A percentile compares a stretch with the other conserved stretches of the same genome.
These are phyloP conservation scores for Augiades crinisus DNA, from an alignment of 2,888 invertebrate species.

Conservation along the genomic window DNA sequence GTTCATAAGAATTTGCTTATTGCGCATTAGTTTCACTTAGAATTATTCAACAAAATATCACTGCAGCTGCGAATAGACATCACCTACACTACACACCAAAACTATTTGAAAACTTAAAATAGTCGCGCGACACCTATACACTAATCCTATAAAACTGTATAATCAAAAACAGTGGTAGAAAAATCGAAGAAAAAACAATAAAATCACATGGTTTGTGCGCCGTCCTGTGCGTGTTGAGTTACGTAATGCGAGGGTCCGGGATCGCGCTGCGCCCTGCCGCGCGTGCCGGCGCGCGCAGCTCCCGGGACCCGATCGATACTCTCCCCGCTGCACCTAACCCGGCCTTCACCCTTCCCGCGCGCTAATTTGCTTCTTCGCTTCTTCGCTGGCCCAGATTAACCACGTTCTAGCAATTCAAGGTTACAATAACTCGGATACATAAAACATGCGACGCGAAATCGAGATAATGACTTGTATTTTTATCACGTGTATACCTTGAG, in stretches of 20 bases:
- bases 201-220: constrained; percentile 82
- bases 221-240: constrained; percentile 79
- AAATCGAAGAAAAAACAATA: constrained; percentile 66
- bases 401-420: constrained; percentile 43
- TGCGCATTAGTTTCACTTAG: constrained; percentile 18
- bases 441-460: constrained; percentile 13
- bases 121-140: constrained; percentile 65
- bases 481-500: constrained; percentile 14
- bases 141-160: constrained; percentile 75
- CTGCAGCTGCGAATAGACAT: constrained; percentile 47
- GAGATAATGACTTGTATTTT: constrained; percentile 25
- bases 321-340: constrained; percentile 30
- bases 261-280: constrained; percentile 43
- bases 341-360: constrained; percentile 35
- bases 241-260: constrained; percentile 75
- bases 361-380: constrained; percentile 37
- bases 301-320: constrained; percentile 38
- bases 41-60: constrained; percentile 44
- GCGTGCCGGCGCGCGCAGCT: constrained; percentile 29
- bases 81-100: constrained; percentile 59
- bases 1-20: constrained; percentile 5
- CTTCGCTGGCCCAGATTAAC: constrained; percentile 51
- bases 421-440: constrained; percentile 27
- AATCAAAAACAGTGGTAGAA: constrained; percentile 76
- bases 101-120: constrained; percentile 47